phyloP scores from a whole-genome alignment of 2,888 invertebrate genomes.

The Byasa hedistus region DNA sequence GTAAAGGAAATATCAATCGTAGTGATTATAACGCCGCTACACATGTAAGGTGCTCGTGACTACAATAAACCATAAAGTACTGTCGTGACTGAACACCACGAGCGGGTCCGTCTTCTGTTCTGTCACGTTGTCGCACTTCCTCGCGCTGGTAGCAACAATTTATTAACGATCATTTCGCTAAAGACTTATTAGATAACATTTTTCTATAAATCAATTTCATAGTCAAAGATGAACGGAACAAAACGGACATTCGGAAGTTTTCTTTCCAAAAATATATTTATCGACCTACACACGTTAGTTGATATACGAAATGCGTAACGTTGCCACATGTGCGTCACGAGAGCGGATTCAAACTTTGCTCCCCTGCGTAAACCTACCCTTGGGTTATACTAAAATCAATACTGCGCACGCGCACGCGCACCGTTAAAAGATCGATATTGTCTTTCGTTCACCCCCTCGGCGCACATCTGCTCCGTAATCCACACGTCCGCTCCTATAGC shows the following conservation, averaged over 20 bases:
- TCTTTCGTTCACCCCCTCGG: slow-evolving; percentile 57
- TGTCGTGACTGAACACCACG: slow-evolving; percentile 17
- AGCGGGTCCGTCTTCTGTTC: neutral
- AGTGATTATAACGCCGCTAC: neutral
- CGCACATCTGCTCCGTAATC: slow-evolving; percentile 57
- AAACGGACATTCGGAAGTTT: no score
- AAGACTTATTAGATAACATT: no score
- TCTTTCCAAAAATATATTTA: no score
- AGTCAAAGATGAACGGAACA: no score
- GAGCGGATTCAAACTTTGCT: slow-evolving; percentile 8
- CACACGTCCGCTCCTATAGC: slow-evolving; percentile 7
- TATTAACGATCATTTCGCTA: no score
- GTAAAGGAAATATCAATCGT: slow-evolving; percentile 1
- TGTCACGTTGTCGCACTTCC: neutral
- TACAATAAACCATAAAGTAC: neutral
- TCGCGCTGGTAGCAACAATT: neutral
- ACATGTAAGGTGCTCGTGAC: slow-evolving; percentile 5
- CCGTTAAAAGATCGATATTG: slow-evolving; percentile 67
- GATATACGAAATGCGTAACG: slow-evolving; percentile 31
- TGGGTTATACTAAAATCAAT: slow-evolving; percentile 52
- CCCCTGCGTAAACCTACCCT: slow-evolving; percentile 26
- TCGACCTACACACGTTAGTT: neutral
- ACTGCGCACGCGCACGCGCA: slow-evolving; percentile 59
- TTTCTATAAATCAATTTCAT: no score
- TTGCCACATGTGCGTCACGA: slow-evolving; percentile 35